Evolutionary conservation across 2,888 invertebrate species (phyloP), one percentile per base, ranked within the genome.

Genomic region (Euzophera pinguis): DNA sequence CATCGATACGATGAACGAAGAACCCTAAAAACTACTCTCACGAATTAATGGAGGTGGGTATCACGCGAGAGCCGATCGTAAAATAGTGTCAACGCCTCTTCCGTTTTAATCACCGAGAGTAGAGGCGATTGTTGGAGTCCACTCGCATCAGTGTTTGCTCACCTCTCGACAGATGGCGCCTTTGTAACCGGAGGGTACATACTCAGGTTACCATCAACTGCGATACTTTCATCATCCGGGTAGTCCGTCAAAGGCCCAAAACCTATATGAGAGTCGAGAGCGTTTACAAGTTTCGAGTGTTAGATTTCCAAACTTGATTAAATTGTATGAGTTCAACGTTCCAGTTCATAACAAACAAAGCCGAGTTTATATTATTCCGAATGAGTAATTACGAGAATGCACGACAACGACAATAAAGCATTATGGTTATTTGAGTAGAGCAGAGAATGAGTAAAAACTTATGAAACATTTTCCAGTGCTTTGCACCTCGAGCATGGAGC

Each of bases 91-190:
- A 84, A 83, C 81, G 80, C 75, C 84, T 84, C 81, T 87, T 78
- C 76, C 78, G 75, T 73, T 87, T 90, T 90, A 89, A 90, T 90
- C 87, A 90, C 84, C 72, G 83, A 81, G 84, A 89, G 88, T 87
- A 81, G 78, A 70, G 76, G 78, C 79, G 81, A 83, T 84, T 83
- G 88, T 84, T 78, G 78, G 80, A 74, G 66, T 74, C 79, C 82
- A 79, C 80, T 84, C 78, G 64, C 70, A 67, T 70, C 72, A 66
- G 62, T 87, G 88, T 89, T 87, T 88, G 76, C 81, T 73, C 72
- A 78, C 75, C 84, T 80, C 86, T 86, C 79, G 65, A 78, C 72
- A 77, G 74, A 75, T 77, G 77, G 71, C 66, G 78, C 85, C 84
- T 88, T 88, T 90, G 87, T 83, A 79, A 84, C 81, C 69, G 74